A percentile compares a stretch with the other conserved stretches of the same genome.
These are phyloP conservation scores for Karalla daura DNA, from an alignment of 2,797 vertebrate genomes.

Conservation along the genomic window DNA sequence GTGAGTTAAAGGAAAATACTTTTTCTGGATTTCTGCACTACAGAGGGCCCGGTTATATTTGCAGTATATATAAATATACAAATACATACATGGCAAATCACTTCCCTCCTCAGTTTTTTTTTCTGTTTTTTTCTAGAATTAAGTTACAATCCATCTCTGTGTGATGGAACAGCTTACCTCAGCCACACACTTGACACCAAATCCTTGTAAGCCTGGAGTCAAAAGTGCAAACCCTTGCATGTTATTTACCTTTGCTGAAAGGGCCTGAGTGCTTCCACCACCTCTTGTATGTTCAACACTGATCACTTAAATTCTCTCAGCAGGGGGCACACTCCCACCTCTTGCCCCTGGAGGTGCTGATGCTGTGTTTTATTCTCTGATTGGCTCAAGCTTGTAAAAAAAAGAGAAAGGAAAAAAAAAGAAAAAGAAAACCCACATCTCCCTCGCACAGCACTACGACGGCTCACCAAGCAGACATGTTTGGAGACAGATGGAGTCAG, in stretches of 20 bases:
- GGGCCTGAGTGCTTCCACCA: background rate
- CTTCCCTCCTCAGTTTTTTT: no score
- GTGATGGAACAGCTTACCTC: background rate
- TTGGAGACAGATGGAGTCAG: constrained; percentile 78
- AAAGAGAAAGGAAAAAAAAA: no score
- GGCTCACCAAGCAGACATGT: constrained; percentile 61
- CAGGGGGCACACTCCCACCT: constrained; percentile 18
- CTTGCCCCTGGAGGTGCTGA: constrained; percentile 9
- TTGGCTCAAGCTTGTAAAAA: constrained; percentile 55
- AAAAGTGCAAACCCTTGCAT: background rate
- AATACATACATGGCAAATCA: no score
- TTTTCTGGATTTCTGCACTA: no score
- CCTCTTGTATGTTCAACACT: background rate
- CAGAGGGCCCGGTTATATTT: no score
- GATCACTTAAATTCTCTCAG: constrained; percentile 44
- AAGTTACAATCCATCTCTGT: background rate
- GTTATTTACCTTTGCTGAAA: constrained; percentile 18
- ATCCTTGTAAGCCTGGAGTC: background rate
- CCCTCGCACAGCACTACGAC: constrained; percentile 32
- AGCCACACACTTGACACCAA: background rate
- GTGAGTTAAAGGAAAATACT: background rate
- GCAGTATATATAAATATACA: no score
- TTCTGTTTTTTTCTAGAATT: no score
- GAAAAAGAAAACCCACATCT: no score
- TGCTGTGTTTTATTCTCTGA: constrained; percentile 37